Base-by-base conservation (phyloP, 2,797 vertebrate genomes). In the Acanthis flammea region DNA sequence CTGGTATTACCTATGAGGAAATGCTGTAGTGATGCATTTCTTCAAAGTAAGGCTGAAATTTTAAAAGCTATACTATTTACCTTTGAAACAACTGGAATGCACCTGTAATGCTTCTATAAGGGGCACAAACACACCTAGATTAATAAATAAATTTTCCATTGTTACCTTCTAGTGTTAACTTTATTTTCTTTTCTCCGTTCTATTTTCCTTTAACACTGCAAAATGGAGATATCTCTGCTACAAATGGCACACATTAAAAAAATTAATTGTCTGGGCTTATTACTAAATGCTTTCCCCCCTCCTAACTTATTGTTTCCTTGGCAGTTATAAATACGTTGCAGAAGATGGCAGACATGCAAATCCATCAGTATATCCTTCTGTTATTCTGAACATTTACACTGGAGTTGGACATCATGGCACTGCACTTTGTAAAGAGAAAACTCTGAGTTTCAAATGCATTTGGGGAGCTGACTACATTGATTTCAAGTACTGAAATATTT, bases 401-500 rank as follows among this genome's bases (percentile, higher is more conserved):
- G 71, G 50, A 83, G 48, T 37, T 39, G 72, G 45, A 39, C 18
- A 48, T 48, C 14, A 27, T 55, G 66, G 58, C 21, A 35, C 23
- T 61, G 57, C 19, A 24, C 13, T 68, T 45, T 50, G 30, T 47
- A 61, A 77, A 88, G 62, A 24, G 54, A 87, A 87, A 91, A 44
- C 39, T 48, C 47, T n/a, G 61, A 80, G 68, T 39, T 91, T 85
- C 72, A 77, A 58, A 75, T 61, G 54, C 70, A 55, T 41, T 83
- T 58, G 68, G 42, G 24, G n/a, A 95, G 57, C 85, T 92, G 82
- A 83, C 76, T 91, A 55, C 62, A 75, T 78, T 91, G 91, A 83
- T 91, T 95, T 88, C 79, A 90, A 72, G 70, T 33, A 44, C 90
- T 70, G 72, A 95, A 95, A 79, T 94, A 67, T 70, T 71, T 93